Conservation (phyloP, 1,140 invertebrate species). For the Arctopsyche grandis region DNA sequence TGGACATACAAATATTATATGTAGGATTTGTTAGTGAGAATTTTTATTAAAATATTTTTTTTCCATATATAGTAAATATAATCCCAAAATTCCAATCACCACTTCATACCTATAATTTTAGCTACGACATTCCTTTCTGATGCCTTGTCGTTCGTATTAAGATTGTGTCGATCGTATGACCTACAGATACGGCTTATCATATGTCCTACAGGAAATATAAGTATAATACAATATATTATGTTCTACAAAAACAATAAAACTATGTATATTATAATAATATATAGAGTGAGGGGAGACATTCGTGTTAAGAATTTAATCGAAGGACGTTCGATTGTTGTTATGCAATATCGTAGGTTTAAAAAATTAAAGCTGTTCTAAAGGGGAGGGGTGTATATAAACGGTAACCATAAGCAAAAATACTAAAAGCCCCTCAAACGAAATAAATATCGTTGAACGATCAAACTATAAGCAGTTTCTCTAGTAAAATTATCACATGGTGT, state of each 20-base stretch:
- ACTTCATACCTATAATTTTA: conserved; percentile 51
- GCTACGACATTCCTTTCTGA: conserved; percentile 39
- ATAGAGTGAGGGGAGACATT: neutral
- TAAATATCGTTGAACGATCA: neutral
- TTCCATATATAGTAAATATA: neutral
- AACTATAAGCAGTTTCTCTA: too few relatives aligned
- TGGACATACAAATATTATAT: neutral
- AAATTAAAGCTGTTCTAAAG: neutral
- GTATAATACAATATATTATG: neutral
- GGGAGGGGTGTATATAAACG: neutral
- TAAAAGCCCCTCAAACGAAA: neutral
- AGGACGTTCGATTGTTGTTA: neutral
- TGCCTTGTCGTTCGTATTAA: conserved; percentile 32
- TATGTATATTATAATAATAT: neutral
- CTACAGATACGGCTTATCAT: conserved; percentile 49
- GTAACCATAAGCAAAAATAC: neutral
- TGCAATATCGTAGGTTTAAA: neutral
- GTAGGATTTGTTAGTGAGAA: neutral
- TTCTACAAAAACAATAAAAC: neutral
- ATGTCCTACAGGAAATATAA: conserved; percentile 49
- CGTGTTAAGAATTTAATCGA: neutral
- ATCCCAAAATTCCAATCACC: conserved; percentile 48
- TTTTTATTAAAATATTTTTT: neutral
- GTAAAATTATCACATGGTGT: neutral
- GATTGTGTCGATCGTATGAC: conserved; percentile 18